Percentiles rank a stretch among this genome's conserved stretches.
phyloP scores from a whole-genome alignment of 1,140 invertebrate genomes.

The Drosophila sucinea region DNA sequence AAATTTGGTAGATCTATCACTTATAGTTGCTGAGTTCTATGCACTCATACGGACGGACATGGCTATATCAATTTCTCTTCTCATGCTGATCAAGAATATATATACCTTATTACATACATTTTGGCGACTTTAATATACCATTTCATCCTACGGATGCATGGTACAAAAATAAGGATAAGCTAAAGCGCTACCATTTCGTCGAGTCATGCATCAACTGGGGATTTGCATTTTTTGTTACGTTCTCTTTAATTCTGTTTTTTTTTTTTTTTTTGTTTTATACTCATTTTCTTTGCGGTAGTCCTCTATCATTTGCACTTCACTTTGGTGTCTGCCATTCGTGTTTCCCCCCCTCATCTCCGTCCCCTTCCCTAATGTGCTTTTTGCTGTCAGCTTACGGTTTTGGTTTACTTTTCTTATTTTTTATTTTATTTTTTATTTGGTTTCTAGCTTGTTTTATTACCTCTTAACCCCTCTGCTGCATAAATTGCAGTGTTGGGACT shows the following conservation, averaged over 20 bases:
- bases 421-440: not conserved
- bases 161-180: not conserved
- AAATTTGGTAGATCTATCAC: no score
- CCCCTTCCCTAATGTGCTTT: constrained; percentile 70
- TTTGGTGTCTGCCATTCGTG: constrained; percentile 2
- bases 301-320: constrained; percentile 24
- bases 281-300: constrained; percentile 14
- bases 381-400: constrained; percentile 76
- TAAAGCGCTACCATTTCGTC: constrained; percentile 1
- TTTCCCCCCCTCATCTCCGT: constrained; percentile 7
- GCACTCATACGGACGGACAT: no score
- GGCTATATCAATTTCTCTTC: no score
- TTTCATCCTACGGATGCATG: no score
- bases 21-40: no score
- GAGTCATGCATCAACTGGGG: constrained; percentile 67
- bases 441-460: constrained; percentile 77
- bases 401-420: constrained; percentile 39
- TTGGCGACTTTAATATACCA: no score
- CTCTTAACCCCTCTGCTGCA: constrained; percentile 73
- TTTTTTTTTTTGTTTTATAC: constrained; percentile 16
- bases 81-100: no score
- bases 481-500: constrained; percentile 51
- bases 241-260: constrained; percentile 27
- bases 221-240: constrained; percentile 59
- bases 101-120: no score